Percentiles rank a stretch among this genome's conserved stretches.
These are phyloP conservation scores for Ceramica pisi DNA, from an alignment of 2,888 invertebrate species.

Conservation along the genomic window DNA sequence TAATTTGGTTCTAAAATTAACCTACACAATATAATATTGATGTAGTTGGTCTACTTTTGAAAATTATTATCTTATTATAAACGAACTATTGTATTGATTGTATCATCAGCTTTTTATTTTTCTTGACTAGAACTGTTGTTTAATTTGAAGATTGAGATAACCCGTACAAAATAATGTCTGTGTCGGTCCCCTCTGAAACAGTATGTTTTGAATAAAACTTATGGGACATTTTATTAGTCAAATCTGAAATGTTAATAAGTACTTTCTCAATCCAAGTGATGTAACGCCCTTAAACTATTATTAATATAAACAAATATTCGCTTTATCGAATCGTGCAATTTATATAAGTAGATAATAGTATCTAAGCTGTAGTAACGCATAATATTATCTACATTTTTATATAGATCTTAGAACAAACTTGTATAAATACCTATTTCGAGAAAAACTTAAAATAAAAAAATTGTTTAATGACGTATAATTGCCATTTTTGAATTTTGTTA, in stretches of 20 bases:
- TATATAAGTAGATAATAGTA: constrained; percentile 85
- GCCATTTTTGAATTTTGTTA: constrained; percentile 87
- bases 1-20: constrained; percentile 25
- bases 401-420: constrained; percentile 72
- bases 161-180: background rate
- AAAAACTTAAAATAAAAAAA: constrained; percentile 62
- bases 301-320: constrained; percentile 80
- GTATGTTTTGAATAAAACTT: constrained; percentile 12
- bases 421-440: constrained; percentile 74
- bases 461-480: constrained; percentile 73
- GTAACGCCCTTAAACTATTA: constrained; percentile 65
- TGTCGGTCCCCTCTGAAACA: background rate
- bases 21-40: constrained; percentile 14
- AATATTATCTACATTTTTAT: constrained; percentile 77
- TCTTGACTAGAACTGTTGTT: background rate
- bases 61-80: background rate
- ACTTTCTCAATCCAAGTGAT: constrained; percentile 52
- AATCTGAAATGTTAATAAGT: constrained; percentile 37
- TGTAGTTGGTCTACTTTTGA: constrained; percentile 13
- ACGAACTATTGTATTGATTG: background rate
- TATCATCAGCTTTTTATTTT: constrained; percentile 6
- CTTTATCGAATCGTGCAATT: constrained; percentile 90
- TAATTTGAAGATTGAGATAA: background rate
- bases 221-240: constrained; percentile 47
- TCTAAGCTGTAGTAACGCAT: constrained; percentile 82